phyloP scores from a whole-genome alignment of 2,113 vertebrate genomes.

The Delphinus delphis region DNA sequence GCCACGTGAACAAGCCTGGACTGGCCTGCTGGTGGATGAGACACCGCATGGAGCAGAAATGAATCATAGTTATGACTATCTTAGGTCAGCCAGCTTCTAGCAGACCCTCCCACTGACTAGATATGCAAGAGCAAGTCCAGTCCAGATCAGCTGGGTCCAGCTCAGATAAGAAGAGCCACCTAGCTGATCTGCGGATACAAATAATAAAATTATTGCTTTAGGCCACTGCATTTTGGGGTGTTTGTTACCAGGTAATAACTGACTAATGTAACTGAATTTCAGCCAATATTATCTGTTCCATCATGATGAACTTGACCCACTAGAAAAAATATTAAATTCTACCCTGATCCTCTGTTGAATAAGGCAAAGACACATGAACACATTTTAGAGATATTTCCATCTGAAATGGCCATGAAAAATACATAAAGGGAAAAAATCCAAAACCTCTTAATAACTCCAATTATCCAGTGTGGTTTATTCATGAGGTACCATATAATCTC shows the following conservation, averaged over 20 bases:
- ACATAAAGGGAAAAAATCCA: background rate
- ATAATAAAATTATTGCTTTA: background rate
- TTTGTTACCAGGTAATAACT: background rate
- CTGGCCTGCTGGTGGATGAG: background rate
- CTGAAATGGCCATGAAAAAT: background rate
- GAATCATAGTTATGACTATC: background rate
- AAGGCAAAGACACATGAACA: background rate
- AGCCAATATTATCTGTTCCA: background rate
- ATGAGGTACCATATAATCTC: background rate
- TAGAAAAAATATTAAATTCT: background rate
- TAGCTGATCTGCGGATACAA: background rate
- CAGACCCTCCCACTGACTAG: background rate
- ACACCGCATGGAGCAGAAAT: background rate
- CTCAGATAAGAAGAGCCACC: background rate
- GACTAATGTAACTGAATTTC: background rate
- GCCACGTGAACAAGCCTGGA: fast-evolving
- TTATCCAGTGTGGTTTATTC: background rate
- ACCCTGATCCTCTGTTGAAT: background rate
- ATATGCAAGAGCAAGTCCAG: background rate
- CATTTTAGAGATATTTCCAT: background rate
- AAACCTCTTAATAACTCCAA: background rate
- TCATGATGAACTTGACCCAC: background rate
- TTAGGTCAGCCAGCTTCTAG: background rate
- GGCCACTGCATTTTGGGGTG: background rate
- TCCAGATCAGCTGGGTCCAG: background rate